phyloP scores from a whole-genome alignment of 2,113 vertebrate species.

The Gasterosteus aculeatus region DNA sequence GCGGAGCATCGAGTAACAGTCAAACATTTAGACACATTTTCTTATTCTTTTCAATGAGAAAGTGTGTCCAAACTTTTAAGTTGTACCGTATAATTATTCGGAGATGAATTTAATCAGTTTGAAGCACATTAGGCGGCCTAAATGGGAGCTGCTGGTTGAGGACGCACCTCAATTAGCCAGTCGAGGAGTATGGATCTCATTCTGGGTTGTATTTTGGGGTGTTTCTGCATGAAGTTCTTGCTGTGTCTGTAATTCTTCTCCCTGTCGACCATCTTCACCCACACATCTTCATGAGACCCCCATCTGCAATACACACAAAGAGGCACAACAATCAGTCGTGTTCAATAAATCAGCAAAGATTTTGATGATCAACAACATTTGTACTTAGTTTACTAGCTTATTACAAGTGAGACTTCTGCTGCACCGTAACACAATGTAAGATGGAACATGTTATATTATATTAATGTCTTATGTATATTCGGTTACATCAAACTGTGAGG shows the following conservation, averaged over 20 bases:
- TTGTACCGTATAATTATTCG: not conserved
- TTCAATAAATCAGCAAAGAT: no score
- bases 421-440: no score
- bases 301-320: constrained; percentile 74
- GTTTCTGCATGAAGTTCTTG: constrained; percentile 81
- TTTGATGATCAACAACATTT: not conserved
- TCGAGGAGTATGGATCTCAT: constrained; percentile 91
- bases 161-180: constrained; percentile 91
- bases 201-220: constrained; percentile 86
- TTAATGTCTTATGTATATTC: not conserved
- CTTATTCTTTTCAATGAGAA: no score
- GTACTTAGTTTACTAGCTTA: no score
- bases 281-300: constrained; percentile 87
- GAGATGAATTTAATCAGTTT: not conserved
- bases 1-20: not conserved
- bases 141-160: not conserved
- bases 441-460: no score
- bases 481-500: not conserved
- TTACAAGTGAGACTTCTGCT: not conserved
- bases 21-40: no score
- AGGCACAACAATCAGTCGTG: not conserved
- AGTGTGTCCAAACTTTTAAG: no score
- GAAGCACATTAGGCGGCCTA: not conserved
- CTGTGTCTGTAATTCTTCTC: constrained; percentile 85
- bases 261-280: constrained; percentile 87